Evolutionary conservation across 2,888 invertebrate genomes (phyloP).

Genomic region (Shargacucullia verbasci): DNA sequence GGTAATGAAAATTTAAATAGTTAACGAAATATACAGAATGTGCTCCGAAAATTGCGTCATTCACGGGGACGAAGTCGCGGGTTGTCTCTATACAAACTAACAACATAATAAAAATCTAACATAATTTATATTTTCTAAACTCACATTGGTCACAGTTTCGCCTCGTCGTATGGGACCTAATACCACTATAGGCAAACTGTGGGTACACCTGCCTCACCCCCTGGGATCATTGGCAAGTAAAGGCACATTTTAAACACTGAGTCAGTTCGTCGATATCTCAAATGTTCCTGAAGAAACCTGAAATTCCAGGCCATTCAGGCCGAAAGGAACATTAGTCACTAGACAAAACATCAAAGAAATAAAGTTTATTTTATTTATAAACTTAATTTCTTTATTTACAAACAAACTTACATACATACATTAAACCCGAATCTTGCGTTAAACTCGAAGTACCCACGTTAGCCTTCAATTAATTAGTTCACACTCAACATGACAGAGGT

Average conservation of each 20-base stretch:
- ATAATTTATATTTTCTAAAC: constrained; percentile 11
- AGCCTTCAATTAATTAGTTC: constrained; percentile 13
- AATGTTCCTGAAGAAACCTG: constrained; percentile 48
- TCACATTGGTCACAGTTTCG: constrained; percentile 31
- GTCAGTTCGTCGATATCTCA: constrained; percentile 33
- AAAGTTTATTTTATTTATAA: constrained; percentile 20
- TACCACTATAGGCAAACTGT: constrained; percentile 40
- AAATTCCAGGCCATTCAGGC: constrained; percentile 48
- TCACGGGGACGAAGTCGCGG: constrained; percentile 44
- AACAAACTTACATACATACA: constrained; percentile 35
- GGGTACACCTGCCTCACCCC: constrained; percentile 34
- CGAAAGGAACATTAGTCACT: constrained; percentile 32
- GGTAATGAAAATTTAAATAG: no score
- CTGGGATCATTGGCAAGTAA: constrained; percentile 34
- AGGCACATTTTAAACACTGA: constrained; percentile 54
- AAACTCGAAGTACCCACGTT: constrained; percentile 23
- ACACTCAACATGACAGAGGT: constrained; percentile 27
- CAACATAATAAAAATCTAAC: constrained; percentile 15
- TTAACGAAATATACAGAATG: background rate
- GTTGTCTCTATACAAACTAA: constrained; percentile 23
- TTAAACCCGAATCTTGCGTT: constrained; percentile 15
- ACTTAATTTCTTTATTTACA: constrained; percentile 1
- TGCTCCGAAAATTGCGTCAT: background rate
- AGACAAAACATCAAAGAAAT: constrained; percentile 2
- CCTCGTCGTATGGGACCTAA: constrained; percentile 13